phyloP scores from a whole-genome alignment of 2,797 vertebrate species.

The Epinephelus malabaricus region DNA sequence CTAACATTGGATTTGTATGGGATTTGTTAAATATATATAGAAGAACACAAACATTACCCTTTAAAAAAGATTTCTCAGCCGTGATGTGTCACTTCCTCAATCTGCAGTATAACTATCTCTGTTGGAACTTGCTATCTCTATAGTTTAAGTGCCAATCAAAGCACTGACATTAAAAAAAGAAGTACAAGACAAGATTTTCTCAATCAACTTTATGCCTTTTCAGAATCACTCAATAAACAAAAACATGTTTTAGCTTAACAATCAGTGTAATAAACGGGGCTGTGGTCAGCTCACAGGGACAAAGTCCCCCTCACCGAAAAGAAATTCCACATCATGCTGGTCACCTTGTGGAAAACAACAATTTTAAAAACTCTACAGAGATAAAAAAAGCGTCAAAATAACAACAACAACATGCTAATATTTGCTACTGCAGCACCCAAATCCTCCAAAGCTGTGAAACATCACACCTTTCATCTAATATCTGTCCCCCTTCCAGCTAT shows the following conservation, averaged over 20 bases:
- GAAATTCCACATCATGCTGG: constrained; percentile 9
- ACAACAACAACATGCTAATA: constrained; percentile 6
- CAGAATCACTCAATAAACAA: constrained; percentile 65
- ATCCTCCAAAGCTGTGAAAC: constrained; percentile 31
- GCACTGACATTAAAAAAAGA: neutral
- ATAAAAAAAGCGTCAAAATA: constrained; percentile 37
- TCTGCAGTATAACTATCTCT: neutral
- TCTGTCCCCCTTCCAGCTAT: neutral
- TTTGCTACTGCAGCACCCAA: constrained; percentile 7
- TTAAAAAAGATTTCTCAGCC: neutral
- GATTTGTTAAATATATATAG: neutral
- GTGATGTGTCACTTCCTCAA: neutral
- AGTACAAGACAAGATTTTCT: constrained; percentile 26
- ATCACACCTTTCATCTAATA: neutral
- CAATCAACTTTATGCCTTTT: constrained; percentile 63
- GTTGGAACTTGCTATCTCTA: neutral
- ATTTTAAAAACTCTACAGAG: constrained; percentile 9
- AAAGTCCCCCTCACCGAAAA: constrained; percentile 10
- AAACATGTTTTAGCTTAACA: constrained; percentile 32
- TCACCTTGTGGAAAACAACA: neutral
- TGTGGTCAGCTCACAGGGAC: constrained; percentile 24
- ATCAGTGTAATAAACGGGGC: constrained; percentile 50
- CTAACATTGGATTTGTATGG: neutral
- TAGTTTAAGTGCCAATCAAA: neutral
- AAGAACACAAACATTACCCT: neutral